Evolutionary conservation across 2,888 invertebrate genomes (phyloP).

Genomic region (Eudemis profundana): DNA sequence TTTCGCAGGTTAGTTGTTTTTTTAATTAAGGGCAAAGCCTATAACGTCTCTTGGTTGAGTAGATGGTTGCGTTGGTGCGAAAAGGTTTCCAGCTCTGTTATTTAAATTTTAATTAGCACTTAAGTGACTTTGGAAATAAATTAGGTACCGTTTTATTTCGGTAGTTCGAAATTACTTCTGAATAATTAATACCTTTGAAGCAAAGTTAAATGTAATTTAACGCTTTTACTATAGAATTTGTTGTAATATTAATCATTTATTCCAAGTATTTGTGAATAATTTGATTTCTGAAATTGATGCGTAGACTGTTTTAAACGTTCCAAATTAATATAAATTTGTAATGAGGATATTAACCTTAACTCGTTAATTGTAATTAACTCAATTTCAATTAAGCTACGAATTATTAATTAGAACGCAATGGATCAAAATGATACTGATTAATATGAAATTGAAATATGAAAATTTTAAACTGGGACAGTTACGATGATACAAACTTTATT

Average conservation of each 20-base stretch:
- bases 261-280: too few relatives aligned
- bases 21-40: conserved; percentile 67
- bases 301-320: neutral
- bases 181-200: neutral
- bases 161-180: conserved; percentile 1
- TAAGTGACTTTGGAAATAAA: conserved; percentile 7
- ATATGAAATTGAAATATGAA: neutral
- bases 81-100: conserved; percentile 28
- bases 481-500: too few relatives aligned
- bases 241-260: too few relatives aligned
- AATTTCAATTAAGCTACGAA: neutral
- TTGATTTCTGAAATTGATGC: too few relatives aligned
- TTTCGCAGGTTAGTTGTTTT: conserved; percentile 78
- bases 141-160: neutral
- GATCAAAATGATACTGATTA: neutral
- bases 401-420: neutral
- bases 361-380: too few relatives aligned
- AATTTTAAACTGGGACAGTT: too few relatives aligned
- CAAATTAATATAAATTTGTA: neutral
- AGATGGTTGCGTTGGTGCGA: conserved; percentile 5
- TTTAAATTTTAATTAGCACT: conserved; percentile 23
- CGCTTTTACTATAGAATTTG: neutral
- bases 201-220: neutral
- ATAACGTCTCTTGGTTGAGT: conserved; percentile 27
- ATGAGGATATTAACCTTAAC: neutral